Percentiles rank a stretch among this genome's conserved stretches.
These are phyloP conservation scores for Tadarida brasiliensis DNA, from an alignment of 2,797 vertebrate species.

Conservation along the genomic window DNA sequence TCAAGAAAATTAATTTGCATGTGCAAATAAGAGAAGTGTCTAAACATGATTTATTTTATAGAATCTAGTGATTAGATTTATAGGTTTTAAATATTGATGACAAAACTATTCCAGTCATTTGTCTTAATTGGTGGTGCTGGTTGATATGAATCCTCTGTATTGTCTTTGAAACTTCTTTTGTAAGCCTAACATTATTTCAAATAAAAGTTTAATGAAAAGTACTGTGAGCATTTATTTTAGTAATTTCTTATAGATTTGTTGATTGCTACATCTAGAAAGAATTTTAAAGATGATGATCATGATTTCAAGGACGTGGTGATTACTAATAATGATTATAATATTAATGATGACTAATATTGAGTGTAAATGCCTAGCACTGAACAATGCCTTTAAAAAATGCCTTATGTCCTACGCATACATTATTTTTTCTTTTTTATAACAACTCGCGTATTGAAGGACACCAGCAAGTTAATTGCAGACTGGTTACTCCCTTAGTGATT, in stretches of 20 bases:
- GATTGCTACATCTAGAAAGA: background rate
- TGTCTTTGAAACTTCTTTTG: background rate
- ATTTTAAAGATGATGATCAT: constrained; percentile 30
- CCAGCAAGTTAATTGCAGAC: background rate
- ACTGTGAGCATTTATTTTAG: background rate
- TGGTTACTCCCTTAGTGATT: background rate
- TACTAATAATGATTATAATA: background rate
- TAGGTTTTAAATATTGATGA: background rate
- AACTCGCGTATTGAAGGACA: background rate
- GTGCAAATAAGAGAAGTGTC: background rate
- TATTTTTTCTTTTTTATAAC: background rate
- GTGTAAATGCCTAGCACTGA: background rate
- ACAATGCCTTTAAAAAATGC: background rate
- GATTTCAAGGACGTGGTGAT: background rate
- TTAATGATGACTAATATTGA: background rate
- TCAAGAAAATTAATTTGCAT: constrained; percentile 57
- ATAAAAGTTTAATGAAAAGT: background rate
- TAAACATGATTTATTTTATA: constrained; percentile 37
- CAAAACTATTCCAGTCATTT: background rate
- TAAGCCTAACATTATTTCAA: background rate
- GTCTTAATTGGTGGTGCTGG: background rate
- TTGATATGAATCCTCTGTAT: background rate
- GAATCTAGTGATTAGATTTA: constrained; percentile 23
- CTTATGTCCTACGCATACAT: background rate
- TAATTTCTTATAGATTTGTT: background rate